Evolutionary conservation across 2,888 invertebrate genomes (phyloP).

Genomic region (Brassicogethes aeneus): DNA sequence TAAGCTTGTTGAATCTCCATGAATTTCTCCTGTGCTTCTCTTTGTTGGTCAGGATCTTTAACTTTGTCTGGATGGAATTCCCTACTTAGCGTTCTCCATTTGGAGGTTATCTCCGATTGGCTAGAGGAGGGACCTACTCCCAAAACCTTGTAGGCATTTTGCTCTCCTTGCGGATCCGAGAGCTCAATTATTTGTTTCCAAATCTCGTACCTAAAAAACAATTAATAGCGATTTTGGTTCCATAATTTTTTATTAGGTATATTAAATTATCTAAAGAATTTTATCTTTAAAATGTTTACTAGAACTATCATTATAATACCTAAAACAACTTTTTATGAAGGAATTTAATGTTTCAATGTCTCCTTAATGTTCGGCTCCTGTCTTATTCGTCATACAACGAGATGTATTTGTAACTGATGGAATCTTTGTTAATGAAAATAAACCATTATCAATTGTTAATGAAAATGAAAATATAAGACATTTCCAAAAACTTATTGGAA

Average conservation of each 20-base stretch:
- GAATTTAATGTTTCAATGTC: no score
- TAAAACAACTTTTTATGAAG: constrained; percentile 1
- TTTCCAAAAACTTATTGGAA: no score
- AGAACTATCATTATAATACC: background rate
- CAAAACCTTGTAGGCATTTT: constrained; percentile 79
- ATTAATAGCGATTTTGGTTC: no score
- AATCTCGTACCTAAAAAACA: constrained; percentile 49
- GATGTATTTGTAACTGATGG: no score
- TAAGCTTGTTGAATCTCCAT: constrained; percentile 92
- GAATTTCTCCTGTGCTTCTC: constrained; percentile 75
- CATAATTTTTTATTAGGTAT: no score
- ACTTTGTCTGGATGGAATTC: constrained; percentile 90
- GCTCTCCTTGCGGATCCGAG: constrained; percentile 84
- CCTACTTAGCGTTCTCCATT: constrained; percentile 72
- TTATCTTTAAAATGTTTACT: no score
- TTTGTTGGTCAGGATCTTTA: constrained; percentile 57
- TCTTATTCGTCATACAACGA: no score
- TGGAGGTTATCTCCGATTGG: constrained; percentile 76
- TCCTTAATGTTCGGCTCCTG: no score
- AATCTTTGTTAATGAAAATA: no score
- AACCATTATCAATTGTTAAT: no score
- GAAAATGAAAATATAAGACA: no score
- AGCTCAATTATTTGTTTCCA: constrained; percentile 81
- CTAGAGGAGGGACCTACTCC: constrained; percentile 70
- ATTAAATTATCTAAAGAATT: no score